These are phyloP conservation scores for Lepidochrysops patricia DNA, from an alignment of 2,888 invertebrate species.

Conservation along the genomic window DNA sequence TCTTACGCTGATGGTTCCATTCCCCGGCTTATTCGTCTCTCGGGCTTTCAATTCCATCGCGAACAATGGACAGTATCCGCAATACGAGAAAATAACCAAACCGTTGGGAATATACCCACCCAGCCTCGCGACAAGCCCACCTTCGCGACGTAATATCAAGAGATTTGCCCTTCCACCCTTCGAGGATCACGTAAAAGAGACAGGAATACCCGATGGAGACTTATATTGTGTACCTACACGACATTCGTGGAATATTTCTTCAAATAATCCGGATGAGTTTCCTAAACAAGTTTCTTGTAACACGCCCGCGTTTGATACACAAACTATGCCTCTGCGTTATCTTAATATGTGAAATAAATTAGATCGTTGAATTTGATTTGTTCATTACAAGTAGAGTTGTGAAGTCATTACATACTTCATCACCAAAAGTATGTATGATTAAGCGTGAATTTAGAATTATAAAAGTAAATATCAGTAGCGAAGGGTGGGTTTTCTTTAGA, in stretches of 20 bases:
- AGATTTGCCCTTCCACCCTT: slow-evolving; percentile 62
- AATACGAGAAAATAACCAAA: slow-evolving; percentile 56
- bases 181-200: slow-evolving; percentile 61
- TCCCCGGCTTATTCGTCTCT: background rate
- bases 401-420: background rate
- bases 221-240: slow-evolving; percentile 68
- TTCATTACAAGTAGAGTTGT: background rate
- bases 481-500: too few relatives aligned
- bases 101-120: slow-evolving; percentile 53
- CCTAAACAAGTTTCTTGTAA: slow-evolving; percentile 63
- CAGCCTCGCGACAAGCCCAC: slow-evolving; percentile 38
- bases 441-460: background rate
- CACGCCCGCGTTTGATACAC: slow-evolving; percentile 37
- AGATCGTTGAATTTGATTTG: background rate
- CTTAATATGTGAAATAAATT: background rate
- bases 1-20: background rate
- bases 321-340: slow-evolving; percentile 41
- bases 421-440: background rate
- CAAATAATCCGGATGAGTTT: slow-evolving; percentile 69
- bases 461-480: too few relatives aligned
- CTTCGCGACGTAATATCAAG: slow-evolving; percentile 63
- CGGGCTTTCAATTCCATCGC: slow-evolving; percentile 8
- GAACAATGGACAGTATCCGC: slow-evolving; percentile 7
- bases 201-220: slow-evolving; percentile 65
- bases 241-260: slow-evolving; percentile 62